Evolutionary conservation across 2,113 vertebrate species (phyloP), one percentile per base, ranked within the genome.

Genomic region (Notarius lentiginosus): DNA sequence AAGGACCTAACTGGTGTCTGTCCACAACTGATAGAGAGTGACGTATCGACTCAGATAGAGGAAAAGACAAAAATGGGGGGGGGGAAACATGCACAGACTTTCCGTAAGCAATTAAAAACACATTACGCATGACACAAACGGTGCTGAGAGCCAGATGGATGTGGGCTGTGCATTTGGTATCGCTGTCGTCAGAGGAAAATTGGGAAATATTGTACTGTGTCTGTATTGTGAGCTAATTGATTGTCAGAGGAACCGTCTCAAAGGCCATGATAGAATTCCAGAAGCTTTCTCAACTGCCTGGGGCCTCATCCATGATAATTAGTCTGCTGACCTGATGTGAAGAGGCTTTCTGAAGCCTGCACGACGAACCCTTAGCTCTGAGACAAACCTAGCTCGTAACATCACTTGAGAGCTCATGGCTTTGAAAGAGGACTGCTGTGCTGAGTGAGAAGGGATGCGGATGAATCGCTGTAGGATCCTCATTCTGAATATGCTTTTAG

Each of bases 81-180:
- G 82, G n/a, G 22, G 87, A 55, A 87, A 60, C 20, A 84, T 60
- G 83, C 30, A 58, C 55, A 68, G 85, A 91, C 84, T 84, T 86
- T 92, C 92, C 91, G 89, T 84, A 56, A 10, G 92, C 90, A 94
- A 94, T 95, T 93, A 93, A 93, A 94, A 91, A 91, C 89, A 77
- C 94, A 93, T 95, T 91, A 91, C 77, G 70, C 77, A 80, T 76
- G 89, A 89, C 87, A 90, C 87, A 91, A 91, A 90, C 84, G 81
- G 68, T 20, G 53, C 84, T n/a, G 10, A 81, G 86, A 90, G 91
- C 92, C 89, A 92, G 93, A 94, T 92, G 90, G 91, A 90, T 85
- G 80, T 8, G 86, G 82, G 84, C 34, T 53, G 58, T 79, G 80
- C 24, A 51, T 81, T 88, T 88, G 89, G 81, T 49, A 84, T 75